phyloP scores from a whole-genome alignment of 2,797 vertebrate genomes.

The Alfaro cultratus region DNA sequence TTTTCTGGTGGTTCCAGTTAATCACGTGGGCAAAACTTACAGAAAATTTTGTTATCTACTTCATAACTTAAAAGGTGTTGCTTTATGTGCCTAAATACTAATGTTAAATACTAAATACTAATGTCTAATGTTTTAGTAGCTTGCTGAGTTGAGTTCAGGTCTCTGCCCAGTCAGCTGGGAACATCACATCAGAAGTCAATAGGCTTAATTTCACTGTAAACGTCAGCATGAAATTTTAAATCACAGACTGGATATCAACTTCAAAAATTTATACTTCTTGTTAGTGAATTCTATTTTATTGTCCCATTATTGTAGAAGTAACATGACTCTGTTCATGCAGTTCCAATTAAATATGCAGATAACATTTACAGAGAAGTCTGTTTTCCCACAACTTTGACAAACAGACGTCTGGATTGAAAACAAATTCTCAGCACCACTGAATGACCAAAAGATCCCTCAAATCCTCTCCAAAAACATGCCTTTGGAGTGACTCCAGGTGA shows the following conservation, averaged over 20 bases:
- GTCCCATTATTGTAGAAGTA: not conserved
- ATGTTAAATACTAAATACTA: not conserved
- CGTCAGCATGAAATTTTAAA: not conserved
- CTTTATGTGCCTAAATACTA: not conserved
- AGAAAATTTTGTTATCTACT: not conserved
- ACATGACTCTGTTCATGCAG: not conserved
- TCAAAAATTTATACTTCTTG: not conserved
- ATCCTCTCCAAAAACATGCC: slow-evolving; percentile 60
- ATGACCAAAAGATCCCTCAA: slow-evolving; percentile 44
- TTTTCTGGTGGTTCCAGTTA: not conserved
- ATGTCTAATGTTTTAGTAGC: not conserved
- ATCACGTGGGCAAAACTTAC: not conserved
- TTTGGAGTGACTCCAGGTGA: slow-evolving; percentile 37
- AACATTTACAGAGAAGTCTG: not conserved
- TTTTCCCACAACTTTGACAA: slow-evolving; percentile 9
- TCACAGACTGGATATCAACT: not conserved
- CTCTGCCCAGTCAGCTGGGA: not conserved
- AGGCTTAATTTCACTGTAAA: not conserved
- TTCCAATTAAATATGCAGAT: not conserved
- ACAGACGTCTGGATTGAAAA: slow-evolving; percentile 34
- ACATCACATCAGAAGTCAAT: not conserved
- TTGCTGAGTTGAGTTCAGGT: not conserved
- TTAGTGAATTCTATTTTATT: not conserved
- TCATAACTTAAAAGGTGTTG: not conserved
- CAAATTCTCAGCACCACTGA: slow-evolving; percentile 45